Conservation (phyloP, 2,888 invertebrate species). For the Pammene aurita region DNA sequence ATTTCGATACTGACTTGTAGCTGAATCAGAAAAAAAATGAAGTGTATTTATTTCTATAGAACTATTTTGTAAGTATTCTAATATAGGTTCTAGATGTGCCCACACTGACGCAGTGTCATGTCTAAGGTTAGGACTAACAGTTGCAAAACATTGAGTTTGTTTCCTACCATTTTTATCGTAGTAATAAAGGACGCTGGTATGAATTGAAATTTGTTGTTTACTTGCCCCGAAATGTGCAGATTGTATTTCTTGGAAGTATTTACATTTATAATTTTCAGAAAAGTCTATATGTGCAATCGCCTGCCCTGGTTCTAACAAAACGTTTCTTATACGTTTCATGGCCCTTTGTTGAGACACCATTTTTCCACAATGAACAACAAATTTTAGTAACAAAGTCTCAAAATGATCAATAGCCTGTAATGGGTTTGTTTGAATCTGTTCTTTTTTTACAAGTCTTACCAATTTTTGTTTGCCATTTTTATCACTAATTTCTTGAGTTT, state of each 20-base stretch:
- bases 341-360: not conserved
- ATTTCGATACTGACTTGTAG: conserved; percentile 3
- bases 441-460: no score
- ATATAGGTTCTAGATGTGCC: not conserved
- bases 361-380: no score
- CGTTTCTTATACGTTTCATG: not conserved
- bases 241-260: not conserved
- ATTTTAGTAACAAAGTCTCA: not conserved
- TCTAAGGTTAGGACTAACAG: no score
- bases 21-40: conserved; percentile 3
- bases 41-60: not conserved
- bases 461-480: no score
- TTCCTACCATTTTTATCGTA: no score
- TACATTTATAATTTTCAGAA: conserved; percentile 11
- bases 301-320: not conserved
- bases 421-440: not conserved
- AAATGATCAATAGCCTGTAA: not conserved
- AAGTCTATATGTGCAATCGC: conserved; percentile 9
- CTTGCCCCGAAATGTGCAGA: no score
- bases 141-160: no score
- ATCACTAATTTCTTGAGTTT: no score
- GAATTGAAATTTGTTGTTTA: no score
- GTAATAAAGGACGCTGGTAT: no score
- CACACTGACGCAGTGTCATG: not conserved
- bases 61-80: not conserved